Evolutionary conservation across 2,888 invertebrate species (phyloP), one percentile per base, ranked within the genome.

Genomic region (Lomographa bimaculata): DNA sequence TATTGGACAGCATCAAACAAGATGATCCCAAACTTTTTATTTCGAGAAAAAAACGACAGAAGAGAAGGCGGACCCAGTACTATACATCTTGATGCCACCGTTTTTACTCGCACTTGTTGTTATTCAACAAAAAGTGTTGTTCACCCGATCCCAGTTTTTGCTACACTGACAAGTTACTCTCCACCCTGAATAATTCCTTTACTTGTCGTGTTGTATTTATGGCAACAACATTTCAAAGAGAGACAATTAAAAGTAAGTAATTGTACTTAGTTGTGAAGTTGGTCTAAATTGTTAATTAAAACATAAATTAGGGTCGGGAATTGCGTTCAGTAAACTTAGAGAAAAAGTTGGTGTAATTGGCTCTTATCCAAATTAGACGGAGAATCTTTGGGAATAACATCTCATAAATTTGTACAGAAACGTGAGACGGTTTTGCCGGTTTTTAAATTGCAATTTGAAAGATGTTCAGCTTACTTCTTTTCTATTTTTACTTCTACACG

Each of bases 91-190:
- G 78, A 80, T 79, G 76, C 67, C 64, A 62, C 62, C 47, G 75
- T 82, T 84, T 84, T 83, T 80, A 72, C 62, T 38, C 47, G 41
- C 60, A 57, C 71, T 71, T 72, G 71, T 79, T 78, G 73, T 74
- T 75, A 66, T 68, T 61, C 44, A 59, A 67, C 78, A 86, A 85
- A 84, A 84, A 83, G 75, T 56, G 39, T 78, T 78, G 76, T 76
- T 75, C 71, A 67, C 64, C 64, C 73, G 77, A 77, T 81, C 63
- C 48, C 63, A 43, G 81, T 86, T 87, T 87, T 87, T 86, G 84
- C 71, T 30, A 41, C 51, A 67, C 56, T 79, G 86, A 81, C 83
- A 83, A 83, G 80, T 77, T 76, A 79, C 47, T 47, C 34, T 12
- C 28, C 46, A 72, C 71, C 72, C 57, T 70, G 77, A 81, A 81